A percentile compares a stretch with the other conserved stretches of the same genome.
phyloP scores from a whole-genome alignment of 2,113 vertebrate species.

The Canis aureus region DNA sequence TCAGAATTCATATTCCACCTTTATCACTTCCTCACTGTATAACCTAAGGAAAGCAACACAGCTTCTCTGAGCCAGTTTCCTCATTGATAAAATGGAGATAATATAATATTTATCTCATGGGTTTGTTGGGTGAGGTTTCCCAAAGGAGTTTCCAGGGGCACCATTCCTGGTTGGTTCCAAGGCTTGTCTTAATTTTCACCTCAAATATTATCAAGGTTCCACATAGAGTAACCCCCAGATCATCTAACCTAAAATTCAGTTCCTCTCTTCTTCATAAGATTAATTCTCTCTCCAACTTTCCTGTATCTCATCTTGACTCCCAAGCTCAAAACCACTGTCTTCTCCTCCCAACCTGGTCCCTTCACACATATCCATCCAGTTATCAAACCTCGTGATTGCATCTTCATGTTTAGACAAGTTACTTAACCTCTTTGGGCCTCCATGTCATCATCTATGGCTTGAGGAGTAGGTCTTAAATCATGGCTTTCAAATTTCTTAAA shows the following conservation, averaged over 20 bases:
- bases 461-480: neutral
- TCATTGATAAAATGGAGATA: neutral
- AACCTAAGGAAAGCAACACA: neutral
- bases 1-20: neutral
- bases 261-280: neutral
- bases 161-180: neutral
- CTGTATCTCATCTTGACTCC: neutral
- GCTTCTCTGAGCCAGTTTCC: neutral
- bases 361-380: neutral
- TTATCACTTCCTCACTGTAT: neutral
- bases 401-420: neutral
- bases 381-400: neutral
- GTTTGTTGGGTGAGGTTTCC: neutral
- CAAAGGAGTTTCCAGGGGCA: neutral
- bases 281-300: neutral
- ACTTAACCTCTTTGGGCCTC: neutral
- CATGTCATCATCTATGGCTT: neutral
- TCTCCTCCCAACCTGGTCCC: neutral
- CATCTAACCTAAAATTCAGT: neutral
- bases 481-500: neutral
- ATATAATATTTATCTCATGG: neutral
- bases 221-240: neutral
- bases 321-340: slow-evolving; percentile 1
- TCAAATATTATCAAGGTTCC: neutral
- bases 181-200: neutral